Base-by-base conservation (phyloP, 2,113 vertebrate genomes). In the Gulo gulo region DNA sequence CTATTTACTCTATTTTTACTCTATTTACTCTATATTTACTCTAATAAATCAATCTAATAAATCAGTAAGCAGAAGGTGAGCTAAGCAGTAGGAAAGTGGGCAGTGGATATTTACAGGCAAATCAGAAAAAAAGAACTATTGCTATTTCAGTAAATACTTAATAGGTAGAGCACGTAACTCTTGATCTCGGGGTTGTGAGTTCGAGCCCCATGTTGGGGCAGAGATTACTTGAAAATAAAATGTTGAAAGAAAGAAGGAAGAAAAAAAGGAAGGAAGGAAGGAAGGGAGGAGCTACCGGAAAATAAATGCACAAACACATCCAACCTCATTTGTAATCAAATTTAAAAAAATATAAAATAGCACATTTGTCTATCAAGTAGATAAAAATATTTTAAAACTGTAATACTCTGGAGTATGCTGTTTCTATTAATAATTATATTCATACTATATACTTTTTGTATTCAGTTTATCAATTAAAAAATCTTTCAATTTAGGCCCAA, bases 381-480 rank as follows among this genome's bases (percentile, higher is more conserved):
- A 50, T 95, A 59, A 65, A 91, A 52, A n/a, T 92, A 31, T 50
- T 94, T 84, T 67, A 3, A 73, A 94, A 86, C 65, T 86, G 11
- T 52, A 69, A 36, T 74, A 57, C 4, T 81, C 31, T 85, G 5
- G 45, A 67, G 20, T 94, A 23, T 92, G 55, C 39, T 87, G 18
- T 79, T 92, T 78, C 0, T 59, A n/a, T 63, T 65, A 89, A 57
- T 85, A 85, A 34, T 65, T 89, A 1, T 45, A 63, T 45, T 82
- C 73, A 92, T 97, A 74, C 8, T 73, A 23, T 76, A 78, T 81
- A 23, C 10, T 96, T 2, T 80, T 65, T 82, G 6, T 82, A 78
- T 50, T 89, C n/a, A 55, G 23, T 21, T 80, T 95, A 34, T 81
- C 14, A 94, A 81, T 92, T 69, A 73, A 78, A 78, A 97, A 90